phyloP scores from a whole-genome alignment of 2,888 invertebrate genomes.

The Stenchaetothrips biformis region DNA sequence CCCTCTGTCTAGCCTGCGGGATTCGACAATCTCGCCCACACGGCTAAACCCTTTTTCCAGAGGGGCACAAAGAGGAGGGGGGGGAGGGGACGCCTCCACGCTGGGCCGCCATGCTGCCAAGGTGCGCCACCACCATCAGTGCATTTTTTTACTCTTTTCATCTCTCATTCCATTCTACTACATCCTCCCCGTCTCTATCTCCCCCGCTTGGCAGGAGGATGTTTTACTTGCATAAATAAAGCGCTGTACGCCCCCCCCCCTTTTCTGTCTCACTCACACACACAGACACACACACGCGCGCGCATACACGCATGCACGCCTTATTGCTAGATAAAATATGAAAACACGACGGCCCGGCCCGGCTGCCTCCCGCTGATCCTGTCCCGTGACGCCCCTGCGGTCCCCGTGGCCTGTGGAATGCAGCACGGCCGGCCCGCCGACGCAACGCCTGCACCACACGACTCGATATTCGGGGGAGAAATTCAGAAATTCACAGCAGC shows the following conservation, averaged over 20 bases:
- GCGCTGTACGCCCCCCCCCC: not conserved
- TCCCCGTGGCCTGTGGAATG: too few species aligned
- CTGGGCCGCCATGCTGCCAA: not conserved
- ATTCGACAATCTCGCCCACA: constrained; percentile 24
- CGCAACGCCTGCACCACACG: too few species aligned
- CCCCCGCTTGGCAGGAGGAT: constrained; percentile 13
- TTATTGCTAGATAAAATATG: constrained; percentile 24
- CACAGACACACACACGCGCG: not conserved
- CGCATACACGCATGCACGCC: not conserved
- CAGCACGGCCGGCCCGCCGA: too few species aligned
- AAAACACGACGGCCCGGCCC: not conserved
- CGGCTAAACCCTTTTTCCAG: constrained; percentile 15
- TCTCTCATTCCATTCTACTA: constrained; percentile 23
- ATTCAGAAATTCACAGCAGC: too few species aligned
- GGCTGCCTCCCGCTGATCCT: too few species aligned
- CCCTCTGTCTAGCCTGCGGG: constrained; percentile 3
- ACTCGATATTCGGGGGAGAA: too few species aligned
- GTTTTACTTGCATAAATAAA: constrained; percentile 25
- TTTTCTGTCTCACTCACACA: not conserved
- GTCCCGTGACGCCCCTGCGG: too few species aligned
- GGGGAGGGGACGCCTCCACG: constrained; percentile 7
- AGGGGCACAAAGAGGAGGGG: not conserved
- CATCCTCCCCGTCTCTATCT: not conserved
- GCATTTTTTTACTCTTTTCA: constrained; percentile 19
- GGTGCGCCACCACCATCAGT: not conserved